These are phyloP conservation scores for Oxyteleia sp. DNA, from an alignment of 2,888 invertebrate species.

Conservation along the genomic window DNA sequence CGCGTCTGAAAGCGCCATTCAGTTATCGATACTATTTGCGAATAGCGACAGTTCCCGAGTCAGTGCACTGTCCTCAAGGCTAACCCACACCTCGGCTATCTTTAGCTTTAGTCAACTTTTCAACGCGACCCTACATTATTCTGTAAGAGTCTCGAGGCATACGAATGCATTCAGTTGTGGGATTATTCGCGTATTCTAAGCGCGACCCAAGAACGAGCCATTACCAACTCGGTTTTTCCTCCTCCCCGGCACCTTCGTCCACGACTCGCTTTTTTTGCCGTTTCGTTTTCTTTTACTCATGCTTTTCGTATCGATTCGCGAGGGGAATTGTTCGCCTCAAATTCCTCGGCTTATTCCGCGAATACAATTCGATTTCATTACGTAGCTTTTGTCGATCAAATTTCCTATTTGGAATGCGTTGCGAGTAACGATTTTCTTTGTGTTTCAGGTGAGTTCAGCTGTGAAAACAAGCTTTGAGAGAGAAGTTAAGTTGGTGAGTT, in stretches of 20 bases:
- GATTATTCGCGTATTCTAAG: constrained; percentile 77
- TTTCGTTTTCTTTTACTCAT: constrained; percentile 45
- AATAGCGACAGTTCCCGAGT: constrained; percentile 52
- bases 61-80: constrained; percentile 77
- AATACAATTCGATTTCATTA: constrained; percentile 2
- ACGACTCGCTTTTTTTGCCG: constrained; percentile 37
- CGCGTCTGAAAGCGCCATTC: constrained; percentile 8
- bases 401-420: background rate
- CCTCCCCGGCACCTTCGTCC: constrained; percentile 42
- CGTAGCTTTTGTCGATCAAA: background rate
- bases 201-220: constrained; percentile 60
- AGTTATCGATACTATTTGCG: constrained; percentile 39
- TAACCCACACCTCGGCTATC: constrained; percentile 78
- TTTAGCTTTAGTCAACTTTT: constrained; percentile 83
- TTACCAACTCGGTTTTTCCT: constrained; percentile 64
- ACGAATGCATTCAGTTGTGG: constrained; percentile 73
- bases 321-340: constrained; percentile 35
- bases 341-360: constrained; percentile 10
- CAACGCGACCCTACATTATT: constrained; percentile 79
- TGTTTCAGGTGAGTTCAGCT: constrained; percentile 60
- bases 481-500: constrained; percentile 1
- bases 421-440: constrained; percentile 15
- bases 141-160: constrained; percentile 77
- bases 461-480: background rate
- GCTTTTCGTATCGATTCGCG: constrained; percentile 39